Base-by-base conservation (phyloP, 2,797 vertebrate species). In the Dendrocincla tyrannina region DNA sequence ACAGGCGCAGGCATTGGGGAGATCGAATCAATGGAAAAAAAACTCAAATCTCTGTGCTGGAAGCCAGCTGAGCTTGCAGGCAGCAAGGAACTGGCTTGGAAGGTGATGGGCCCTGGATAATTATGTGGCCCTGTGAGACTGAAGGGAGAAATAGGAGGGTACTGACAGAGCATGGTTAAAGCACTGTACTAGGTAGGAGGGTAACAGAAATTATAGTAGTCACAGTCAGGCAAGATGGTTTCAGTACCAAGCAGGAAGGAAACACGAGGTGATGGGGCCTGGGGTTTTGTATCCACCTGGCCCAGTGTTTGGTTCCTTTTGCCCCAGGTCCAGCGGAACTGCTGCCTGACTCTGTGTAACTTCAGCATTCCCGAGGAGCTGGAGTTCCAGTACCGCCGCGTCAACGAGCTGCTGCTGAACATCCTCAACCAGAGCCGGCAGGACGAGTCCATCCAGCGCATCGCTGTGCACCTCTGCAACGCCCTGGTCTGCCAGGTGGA, bases 401-500 rank as follows among this genome's bases (percentile, higher is more conserved):
- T 99, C 63, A 99, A 99, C 2, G 98, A 99, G 97, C 98, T 99
- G 81, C 98, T 99, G 89, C 98, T 99, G 37, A 99, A 98, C 96
- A 99, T 99, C 95, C 98, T 99, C 89, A 99, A 98, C 97, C 99
- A 99, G 11, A 98, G 98, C 2, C 97, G 99, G 66, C 99, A 99
- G 97, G 99, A 99, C 2, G 99, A 99, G 97, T 99, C 99, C 5
- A 99, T 99, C 97, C 99, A 99, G 98, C 99, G 99, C 83, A 99
- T 99, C 1, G 99, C 99, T 0, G 99, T 99, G 63, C 99, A 99
- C 95, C 98, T 99, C 81, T 99, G 99, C 97, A 99, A 99, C 0
- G 99, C 99, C 30, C 96, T 99, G 93, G 99, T 99, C 95, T 99
- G 99, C 96, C 99, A 99, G 98, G 99, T 99, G 97, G 99, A 99